Evolutionary conservation across 1,140 invertebrate species (phyloP), one percentile per base, ranked within the genome.

Genomic region (Leptestheria dahalacensis): DNA sequence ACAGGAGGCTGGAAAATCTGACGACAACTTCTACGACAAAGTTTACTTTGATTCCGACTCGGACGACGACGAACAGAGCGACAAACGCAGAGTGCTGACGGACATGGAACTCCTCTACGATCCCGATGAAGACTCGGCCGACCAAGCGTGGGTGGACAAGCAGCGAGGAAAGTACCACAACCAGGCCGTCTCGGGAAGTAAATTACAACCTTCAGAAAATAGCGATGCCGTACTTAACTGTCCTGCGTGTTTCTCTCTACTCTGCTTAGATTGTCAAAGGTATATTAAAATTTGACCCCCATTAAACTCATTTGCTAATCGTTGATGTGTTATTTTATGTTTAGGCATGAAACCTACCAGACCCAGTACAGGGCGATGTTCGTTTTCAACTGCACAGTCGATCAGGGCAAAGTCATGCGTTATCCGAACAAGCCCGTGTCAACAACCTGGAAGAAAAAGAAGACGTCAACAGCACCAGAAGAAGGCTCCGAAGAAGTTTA

Each of bases 341-440:
- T 33, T 64, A 78, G 79, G 62, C 79, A 81, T 68, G 75, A 73
- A 24, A 66, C 73, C 3, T 80, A 79, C 66, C 68, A 73, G 57
- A 73, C 74, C 53, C 81, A 82, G 63, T 82, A 79, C 67, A 67
- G 81, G 63, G 80, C 81, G 3, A 82, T 82, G 81, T 82, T 82
- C 73, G 80, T 81, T 0, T 72, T 70, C 63, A 81, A 82, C 65
- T 82, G 81, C 69, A 63, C 52, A 21, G 70, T 80, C 1, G 72
- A 79, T 58, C 64, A 63, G 23, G 61, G 57, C 11, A 72, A 79
- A 67, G 64, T 67, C 12, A 65, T 82, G 6, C 62, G 69, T 51
- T 61, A 56, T 25, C 57, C 52, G n/a, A 20, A 59, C 1, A 11
- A 3, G 3, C 60, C 61, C 24, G 62, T 60, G 10, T 66, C 66